Percentiles rank a stretch among this genome's conserved stretches.
Evolutionary conservation across 2,113 vertebrate species (phyloP).

Genomic region (Symphodus melops): DNA sequence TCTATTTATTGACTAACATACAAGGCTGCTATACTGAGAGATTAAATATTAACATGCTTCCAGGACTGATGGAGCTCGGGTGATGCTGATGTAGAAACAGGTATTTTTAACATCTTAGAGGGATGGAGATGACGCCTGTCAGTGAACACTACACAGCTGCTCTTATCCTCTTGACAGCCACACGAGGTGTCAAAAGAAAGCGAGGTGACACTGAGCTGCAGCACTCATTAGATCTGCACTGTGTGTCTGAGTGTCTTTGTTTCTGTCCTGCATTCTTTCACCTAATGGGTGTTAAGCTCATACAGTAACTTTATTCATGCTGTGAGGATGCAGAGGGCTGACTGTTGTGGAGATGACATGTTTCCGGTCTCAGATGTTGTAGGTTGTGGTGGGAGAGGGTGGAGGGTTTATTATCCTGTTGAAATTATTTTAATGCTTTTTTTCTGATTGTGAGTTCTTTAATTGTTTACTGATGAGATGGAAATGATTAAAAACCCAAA

Average conservation of each 20-base stretch:
- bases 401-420: too few species aligned
- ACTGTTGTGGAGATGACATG: too few species aligned
- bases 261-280: not conserved
- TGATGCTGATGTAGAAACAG: constrained; percentile 17
- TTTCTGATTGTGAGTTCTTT: too few species aligned
- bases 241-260: not conserved
- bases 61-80: constrained; percentile 17
- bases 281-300: not conserved
- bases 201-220: constrained; percentile 1
- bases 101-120: constrained; percentile 60
- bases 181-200: constrained; percentile 24
- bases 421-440: too few species aligned
- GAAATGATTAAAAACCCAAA: too few species aligned
- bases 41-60: constrained; percentile 40
- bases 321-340: not conserved
- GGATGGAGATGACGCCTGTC: constrained; percentile 36
- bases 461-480: too few species aligned
- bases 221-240: not conserved
- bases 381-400: too few species aligned
- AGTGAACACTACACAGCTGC: constrained; percentile 14
- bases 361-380: too few species aligned
- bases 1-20: constrained; percentile 6
- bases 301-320: not conserved
- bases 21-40: constrained; percentile 19
- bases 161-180: constrained; percentile 34